phyloP scores from a whole-genome alignment of 2,797 vertebrate genomes.

The Chiroxiphia lanceolata region DNA sequence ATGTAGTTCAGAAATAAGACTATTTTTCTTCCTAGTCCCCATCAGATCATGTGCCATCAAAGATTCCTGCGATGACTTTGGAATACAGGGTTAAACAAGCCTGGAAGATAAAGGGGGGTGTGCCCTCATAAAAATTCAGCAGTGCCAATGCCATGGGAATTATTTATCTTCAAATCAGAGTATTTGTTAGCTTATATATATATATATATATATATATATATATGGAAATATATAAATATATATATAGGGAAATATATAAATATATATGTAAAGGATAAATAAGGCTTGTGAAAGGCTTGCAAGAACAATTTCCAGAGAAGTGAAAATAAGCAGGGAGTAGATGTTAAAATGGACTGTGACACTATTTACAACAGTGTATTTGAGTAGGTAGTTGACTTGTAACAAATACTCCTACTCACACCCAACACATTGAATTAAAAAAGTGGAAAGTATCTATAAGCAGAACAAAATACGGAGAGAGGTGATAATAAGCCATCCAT shows the following conservation, averaged over 20 bases:
- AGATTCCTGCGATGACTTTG: background rate
- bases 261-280: background rate
- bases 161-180: background rate
- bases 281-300: background rate
- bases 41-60: background rate
- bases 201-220: too few relatives aligned
- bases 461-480: background rate
- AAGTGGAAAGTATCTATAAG: background rate
- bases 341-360: background rate
- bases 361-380: background rate
- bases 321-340: background rate
- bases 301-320: background rate
- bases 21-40: background rate
- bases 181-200: background rate
- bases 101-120: background rate
- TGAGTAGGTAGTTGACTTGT: background rate
- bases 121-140: background rate
- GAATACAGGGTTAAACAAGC: background rate
- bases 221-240: background rate
- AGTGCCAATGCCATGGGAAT: background rate
- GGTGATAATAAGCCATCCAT: conserved; percentile 26
- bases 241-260: background rate
- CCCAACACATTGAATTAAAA: background rate
- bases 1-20: background rate
- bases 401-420: background rate